Evolutionary conservation across 1,140 invertebrate genomes (phyloP).

Genomic region (Lepidurus arcticus): DNA sequence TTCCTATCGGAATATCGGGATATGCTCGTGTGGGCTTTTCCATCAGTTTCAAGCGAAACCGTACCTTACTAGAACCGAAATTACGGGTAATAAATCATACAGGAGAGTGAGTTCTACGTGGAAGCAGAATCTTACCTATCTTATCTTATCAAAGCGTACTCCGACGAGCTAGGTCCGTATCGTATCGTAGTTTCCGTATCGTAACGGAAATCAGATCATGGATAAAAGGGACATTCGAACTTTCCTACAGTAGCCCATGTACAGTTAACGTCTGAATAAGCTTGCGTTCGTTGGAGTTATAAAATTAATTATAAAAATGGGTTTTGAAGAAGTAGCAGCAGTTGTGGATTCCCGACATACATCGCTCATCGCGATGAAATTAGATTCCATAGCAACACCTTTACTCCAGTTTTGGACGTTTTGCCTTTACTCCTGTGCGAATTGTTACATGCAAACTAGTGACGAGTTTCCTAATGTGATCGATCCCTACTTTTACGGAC

Average conservation of each 20-base stretch:
- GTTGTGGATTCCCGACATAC: not conserved
- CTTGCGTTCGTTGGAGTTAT: not conserved
- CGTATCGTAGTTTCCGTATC: no score
- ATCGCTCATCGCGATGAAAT: not conserved
- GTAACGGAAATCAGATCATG: no score
- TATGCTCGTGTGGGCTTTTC: no score
- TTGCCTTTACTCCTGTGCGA: not conserved
- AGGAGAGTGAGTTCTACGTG: no score
- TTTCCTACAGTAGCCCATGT: not conserved
- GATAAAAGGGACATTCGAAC: not conserved
- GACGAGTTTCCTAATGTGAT: not conserved
- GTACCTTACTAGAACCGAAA: no score
- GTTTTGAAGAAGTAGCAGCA: not conserved
- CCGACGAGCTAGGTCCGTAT: no score
- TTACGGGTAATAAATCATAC: no score
- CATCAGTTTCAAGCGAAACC: no score
- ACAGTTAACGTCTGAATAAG: not conserved
- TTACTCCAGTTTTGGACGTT: not conserved
- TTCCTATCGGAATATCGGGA: no score
- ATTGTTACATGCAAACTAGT: conserved; percentile 3
- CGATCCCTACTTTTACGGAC: conserved; percentile 30
- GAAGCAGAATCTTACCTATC: no score
- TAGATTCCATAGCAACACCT: not conserved
- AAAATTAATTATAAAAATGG: not conserved
- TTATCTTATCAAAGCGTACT: no score